A percentile compares a stretch with the other conserved stretches of the same genome.
phyloP scores from a whole-genome alignment of 1,140 invertebrate species.

The Drosophila suzukii region DNA sequence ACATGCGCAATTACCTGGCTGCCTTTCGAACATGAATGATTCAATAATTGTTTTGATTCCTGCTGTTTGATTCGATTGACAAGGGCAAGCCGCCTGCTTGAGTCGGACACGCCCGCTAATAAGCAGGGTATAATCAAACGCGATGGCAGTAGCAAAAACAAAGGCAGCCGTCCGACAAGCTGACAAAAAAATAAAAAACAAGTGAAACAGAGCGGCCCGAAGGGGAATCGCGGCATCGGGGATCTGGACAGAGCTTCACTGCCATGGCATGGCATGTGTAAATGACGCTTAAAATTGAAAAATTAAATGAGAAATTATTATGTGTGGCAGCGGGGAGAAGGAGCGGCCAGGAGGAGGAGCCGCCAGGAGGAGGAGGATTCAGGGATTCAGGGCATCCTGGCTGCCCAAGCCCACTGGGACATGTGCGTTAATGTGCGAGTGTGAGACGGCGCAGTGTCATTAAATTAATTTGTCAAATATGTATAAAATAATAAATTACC shows the following conservation, averaged over 20 bases:
- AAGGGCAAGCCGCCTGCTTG: slow-evolving; percentile 15
- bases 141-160: slow-evolving; percentile 31
- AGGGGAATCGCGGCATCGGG: slow-evolving; percentile 37
- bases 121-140: slow-evolving; percentile 46
- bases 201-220: slow-evolving; percentile 29
- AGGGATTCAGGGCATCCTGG: not conserved
- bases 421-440: slow-evolving; percentile 41
- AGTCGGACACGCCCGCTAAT: slow-evolving; percentile 2
- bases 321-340: slow-evolving; percentile 63
- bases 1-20: not conserved
- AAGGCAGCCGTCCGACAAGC: slow-evolving; percentile 30
- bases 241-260: slow-evolving; percentile 67
- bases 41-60: slow-evolving; percentile 17
- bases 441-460: slow-evolving; percentile 63
- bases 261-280: slow-evolving; percentile 76
- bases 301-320: slow-evolving; percentile 84
- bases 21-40: slow-evolving; percentile 6
- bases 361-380: not conserved
- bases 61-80: slow-evolving; percentile 17
- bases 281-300: slow-evolving; percentile 83
- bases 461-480: slow-evolving; percentile 84
- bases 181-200: slow-evolving; percentile 28
- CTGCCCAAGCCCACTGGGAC: slow-evolving; percentile 22
- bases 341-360: not conserved
- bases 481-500: slow-evolving; percentile 83